phyloP scores from a whole-genome alignment of 2,113 vertebrate species.

The Rissa tridactyla region DNA sequence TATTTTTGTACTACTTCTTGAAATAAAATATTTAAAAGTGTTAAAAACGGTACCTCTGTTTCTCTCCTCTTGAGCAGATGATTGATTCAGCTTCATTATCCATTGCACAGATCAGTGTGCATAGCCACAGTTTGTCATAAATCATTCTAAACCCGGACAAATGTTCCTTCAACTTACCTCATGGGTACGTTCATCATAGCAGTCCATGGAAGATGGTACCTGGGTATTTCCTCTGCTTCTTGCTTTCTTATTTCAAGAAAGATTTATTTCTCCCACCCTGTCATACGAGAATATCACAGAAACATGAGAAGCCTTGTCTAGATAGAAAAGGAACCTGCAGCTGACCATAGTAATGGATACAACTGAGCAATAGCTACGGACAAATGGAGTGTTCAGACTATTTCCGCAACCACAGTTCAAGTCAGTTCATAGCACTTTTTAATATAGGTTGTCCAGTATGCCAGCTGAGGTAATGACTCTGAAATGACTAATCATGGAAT shows the following conservation, averaged over 20 bases:
- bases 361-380: background rate
- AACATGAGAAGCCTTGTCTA: background rate
- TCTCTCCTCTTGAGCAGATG: background rate
- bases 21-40: background rate
- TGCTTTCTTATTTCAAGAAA: background rate
- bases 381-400: background rate
- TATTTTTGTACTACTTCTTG: background rate
- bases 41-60: background rate
- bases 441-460: background rate
- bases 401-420: background rate
- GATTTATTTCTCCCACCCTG: background rate
- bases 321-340: background rate
- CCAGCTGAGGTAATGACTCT: background rate
- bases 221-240: background rate
- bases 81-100: conserved; percentile 1
- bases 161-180: background rate
- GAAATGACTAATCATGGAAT: background rate
- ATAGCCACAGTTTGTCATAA: background rate
- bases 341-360: background rate
- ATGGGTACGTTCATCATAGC: accelerated
- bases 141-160: background rate
- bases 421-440: background rate
- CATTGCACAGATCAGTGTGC: background rate
- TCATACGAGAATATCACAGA: background rate
- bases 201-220: background rate